These are phyloP conservation scores for Leptobrachium ailaonicum DNA, from an alignment of 2,113 vertebrate genomes.

Conservation along the genomic window DNA sequence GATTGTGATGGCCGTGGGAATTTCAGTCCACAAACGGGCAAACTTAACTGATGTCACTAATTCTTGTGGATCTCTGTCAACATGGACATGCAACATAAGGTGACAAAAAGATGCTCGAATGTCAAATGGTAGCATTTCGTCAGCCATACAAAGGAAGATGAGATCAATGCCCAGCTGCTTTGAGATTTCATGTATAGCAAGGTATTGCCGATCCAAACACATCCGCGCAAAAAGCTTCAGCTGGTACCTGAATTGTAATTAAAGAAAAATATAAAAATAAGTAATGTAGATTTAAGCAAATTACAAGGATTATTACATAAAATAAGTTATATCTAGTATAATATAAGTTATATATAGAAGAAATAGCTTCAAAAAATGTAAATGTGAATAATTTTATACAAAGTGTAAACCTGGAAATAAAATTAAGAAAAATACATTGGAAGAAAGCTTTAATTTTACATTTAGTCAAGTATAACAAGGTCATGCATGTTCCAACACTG, in stretches of 20 bases:
- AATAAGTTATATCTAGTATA: too few relatives aligned
- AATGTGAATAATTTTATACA: too few relatives aligned
- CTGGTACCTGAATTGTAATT: conserved; percentile 79
- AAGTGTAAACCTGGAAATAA: too few relatives aligned
- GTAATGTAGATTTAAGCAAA: too few relatives aligned
- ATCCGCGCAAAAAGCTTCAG: conserved; percentile 95
- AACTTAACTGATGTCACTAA: conserved; percentile 94
- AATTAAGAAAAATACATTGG: too few relatives aligned
- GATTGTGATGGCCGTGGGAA: conserved; percentile 92
- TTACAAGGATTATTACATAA: too few relatives aligned
- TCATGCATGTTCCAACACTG: background rate
- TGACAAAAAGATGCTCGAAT: conserved; percentile 95
- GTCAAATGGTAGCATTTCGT: conserved; percentile 92
- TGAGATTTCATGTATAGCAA: conserved; percentile 96
- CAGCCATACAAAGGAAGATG: conserved; percentile 97
- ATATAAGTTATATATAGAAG: too few relatives aligned
- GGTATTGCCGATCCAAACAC: conserved; percentile 96
- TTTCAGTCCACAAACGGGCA: conserved; percentile 94
- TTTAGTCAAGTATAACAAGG: too few relatives aligned
- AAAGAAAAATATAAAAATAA: too few relatives aligned
- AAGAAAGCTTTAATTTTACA: too few relatives aligned
- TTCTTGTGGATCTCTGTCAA: conserved; percentile 96
- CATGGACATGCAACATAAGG: conserved; percentile 95
- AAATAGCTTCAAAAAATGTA: too few relatives aligned
- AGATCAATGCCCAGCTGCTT: conserved; percentile 94